Evolutionary conservation across 2,888 invertebrate genomes (phyloP), one percentile per base, ranked within the genome.

Genomic region (Meiosimyza platycephala): DNA sequence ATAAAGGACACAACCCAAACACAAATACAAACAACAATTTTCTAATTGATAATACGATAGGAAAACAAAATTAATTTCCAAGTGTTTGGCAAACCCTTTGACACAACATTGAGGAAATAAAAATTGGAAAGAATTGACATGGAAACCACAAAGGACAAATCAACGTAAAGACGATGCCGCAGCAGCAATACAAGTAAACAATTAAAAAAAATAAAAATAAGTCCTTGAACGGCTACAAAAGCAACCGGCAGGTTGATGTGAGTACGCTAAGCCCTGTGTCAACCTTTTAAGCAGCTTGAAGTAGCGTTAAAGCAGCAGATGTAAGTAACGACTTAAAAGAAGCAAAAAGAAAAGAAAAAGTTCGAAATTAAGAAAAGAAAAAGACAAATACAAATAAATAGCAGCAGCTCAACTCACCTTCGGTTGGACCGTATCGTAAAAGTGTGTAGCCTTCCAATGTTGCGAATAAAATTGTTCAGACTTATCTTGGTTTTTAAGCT

Each of bases 11-110:
- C 9, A 40, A 6, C 40, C 1, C 40, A 9, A 40, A 9, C 40
- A 9, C 40, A 9, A 40, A 9, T 9, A 9, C 40, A 40, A 40
- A 40, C 9, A 57, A 12, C 22, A 18, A 18, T 57, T 12, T 57
- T 6, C 12, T 51, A 50, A 64, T 67, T 67, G 18, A 18, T 67
- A 40, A 67, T n/a, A 28, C 18, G 62, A 62, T 60, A 16, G 2
- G 60, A 18, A 33, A 69, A 68, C 60, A 60, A 60, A 60, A 40
- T 52, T 62, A 16, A 62, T 69, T 69, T 69, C 6, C 51, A 28
- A 55, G 6, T 62, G 52, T 40, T 13, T 62, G 15, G 28, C 15
- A 60, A 51, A 13, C 60, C 52, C 16, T 12, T 48, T 33, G 69
- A 51, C 60, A 52, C 40, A 28, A 51, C 28, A 59, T 47, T 48